Evolutionary conservation across 2,888 invertebrate species (phyloP), one percentile per base, ranked within the genome.

Genomic region (Mythimna pallens): DNA sequence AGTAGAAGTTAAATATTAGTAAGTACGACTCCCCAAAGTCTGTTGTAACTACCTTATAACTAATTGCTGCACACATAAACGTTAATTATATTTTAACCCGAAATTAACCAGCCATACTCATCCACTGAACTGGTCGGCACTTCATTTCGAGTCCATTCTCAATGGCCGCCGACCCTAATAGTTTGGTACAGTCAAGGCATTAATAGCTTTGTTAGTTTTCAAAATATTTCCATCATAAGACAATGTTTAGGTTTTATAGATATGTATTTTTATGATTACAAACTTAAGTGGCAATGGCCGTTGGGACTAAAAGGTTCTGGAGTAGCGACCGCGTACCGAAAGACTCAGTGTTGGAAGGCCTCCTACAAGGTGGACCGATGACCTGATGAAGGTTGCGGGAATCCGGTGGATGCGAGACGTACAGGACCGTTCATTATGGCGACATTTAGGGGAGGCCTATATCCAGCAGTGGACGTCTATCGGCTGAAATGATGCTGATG

Each of bases 101-200:
- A 82, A 82, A 70, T 69, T 73, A 81, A 82, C 73, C 65, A 68
- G 34, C 52, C 65, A 36, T 69, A 40, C 25, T 78, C 61, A 70
- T 67, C 34, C 61, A 73, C 43, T 78, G 66, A 82, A 80, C 69
- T 69, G 47, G 72, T 61, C n/a, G 43, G 50, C 71, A 72, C 82
- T 78, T 66, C 64, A 80, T 72, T 74, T 67, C 66, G 63, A 72
- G 73, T 74, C 59, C 69, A 66, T 72, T 62, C 59, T 71, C 78
- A 65, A 74, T 86, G 70, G 78, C 72, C 52, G 59, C 65, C 70
- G 64, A 71, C 78, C 78, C 76, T 84, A 70, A 75, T 59, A 76
- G 72, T 79, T 73, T 58, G 62, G 61, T 61, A 61, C 61, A 61
- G 61, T 40, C 40, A 22, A n/a, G 36, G 36, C n/a, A n/a, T 59